Conservation (phyloP, 2,888 invertebrate genomes). For the Artemia sinica region DNA sequence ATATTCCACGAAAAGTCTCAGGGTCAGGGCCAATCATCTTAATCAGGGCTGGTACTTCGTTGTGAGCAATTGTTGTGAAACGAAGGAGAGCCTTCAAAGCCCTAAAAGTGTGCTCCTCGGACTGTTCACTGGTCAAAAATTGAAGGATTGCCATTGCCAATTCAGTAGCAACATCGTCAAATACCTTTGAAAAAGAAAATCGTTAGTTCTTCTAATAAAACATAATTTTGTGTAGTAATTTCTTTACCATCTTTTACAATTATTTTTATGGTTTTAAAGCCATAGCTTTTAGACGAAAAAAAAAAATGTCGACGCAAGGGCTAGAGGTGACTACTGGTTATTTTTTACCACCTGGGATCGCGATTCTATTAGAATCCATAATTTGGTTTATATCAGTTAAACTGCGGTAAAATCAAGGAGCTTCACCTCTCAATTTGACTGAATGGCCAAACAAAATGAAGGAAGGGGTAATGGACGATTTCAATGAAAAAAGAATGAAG, state of each 20-base stretch:
- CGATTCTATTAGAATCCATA: too few species aligned
- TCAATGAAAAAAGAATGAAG: too few species aligned
- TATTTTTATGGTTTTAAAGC: not conserved
- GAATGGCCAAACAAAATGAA: too few species aligned
- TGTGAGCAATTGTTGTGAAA: conserved; percentile 53
- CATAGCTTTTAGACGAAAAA: too few species aligned
- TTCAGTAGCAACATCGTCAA: conserved; percentile 82
- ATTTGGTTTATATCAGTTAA: too few species aligned
- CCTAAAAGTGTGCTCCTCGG: conserved; percentile 60
- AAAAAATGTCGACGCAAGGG: too few species aligned
- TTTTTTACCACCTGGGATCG: too few species aligned
- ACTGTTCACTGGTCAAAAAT: conserved; percentile 54
- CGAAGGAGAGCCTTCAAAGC: conserved; percentile 57
- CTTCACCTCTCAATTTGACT: too few species aligned
- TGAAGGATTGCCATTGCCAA: conserved; percentile 76
- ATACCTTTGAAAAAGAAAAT: conserved; percentile 44
- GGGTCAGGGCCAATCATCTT: conserved; percentile 82
- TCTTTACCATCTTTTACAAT: not conserved
- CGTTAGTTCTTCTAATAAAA: too few species aligned
- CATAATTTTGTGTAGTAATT: conserved; percentile 15
- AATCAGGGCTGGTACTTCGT: conserved; percentile 70
- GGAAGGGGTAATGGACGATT: too few species aligned
- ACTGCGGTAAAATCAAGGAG: too few species aligned
- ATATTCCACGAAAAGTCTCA: conserved; percentile 53
- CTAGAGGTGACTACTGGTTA: too few species aligned